These are phyloP conservation scores for Isotomurus palustris DNA, from an alignment of 2,888 invertebrate genomes.

Conservation along the genomic window DNA sequence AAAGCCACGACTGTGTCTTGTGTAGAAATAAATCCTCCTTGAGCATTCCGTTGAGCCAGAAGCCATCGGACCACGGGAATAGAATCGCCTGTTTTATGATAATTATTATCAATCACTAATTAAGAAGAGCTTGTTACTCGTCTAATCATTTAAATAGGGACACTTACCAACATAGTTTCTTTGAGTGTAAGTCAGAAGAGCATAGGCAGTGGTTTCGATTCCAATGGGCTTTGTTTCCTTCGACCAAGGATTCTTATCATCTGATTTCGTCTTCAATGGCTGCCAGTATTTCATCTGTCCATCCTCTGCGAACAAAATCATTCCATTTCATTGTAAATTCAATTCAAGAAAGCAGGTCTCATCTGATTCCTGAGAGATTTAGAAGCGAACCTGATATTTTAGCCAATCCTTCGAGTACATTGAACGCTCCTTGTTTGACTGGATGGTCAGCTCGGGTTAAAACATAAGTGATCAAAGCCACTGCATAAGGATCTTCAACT, in stretches of 20 bases:
- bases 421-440: conserved; percentile 62
- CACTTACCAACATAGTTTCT: conserved; percentile 51
- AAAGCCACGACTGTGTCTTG: conserved; percentile 56
- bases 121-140: no score
- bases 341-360: background rate
- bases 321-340: background rate
- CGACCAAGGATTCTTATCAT: conserved; percentile 62
- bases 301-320: conserved; percentile 28
- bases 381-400: conserved; percentile 37
- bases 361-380: conserved; percentile 10
- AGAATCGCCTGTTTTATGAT: conserved; percentile 46
- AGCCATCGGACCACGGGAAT: conserved; percentile 69
- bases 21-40: conserved; percentile 68
- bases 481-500: conserved; percentile 66
- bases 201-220: conserved; percentile 85
- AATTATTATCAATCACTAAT: background rate
- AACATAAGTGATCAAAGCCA: conserved; percentile 71
- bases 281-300: conserved; percentile 77
- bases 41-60: conserved; percentile 62
- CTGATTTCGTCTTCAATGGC: conserved; percentile 56
- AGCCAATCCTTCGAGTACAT: conserved; percentile 58
- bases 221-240: conserved; percentile 65
- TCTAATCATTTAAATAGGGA: background rate
- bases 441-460: conserved; percentile 71
- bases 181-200: conserved; percentile 63